A percentile compares a stretch with the other conserved stretches of the same genome.
phyloP scores from a whole-genome alignment of 2,797 vertebrate species.

The Centroberyx gerrardi region DNA sequence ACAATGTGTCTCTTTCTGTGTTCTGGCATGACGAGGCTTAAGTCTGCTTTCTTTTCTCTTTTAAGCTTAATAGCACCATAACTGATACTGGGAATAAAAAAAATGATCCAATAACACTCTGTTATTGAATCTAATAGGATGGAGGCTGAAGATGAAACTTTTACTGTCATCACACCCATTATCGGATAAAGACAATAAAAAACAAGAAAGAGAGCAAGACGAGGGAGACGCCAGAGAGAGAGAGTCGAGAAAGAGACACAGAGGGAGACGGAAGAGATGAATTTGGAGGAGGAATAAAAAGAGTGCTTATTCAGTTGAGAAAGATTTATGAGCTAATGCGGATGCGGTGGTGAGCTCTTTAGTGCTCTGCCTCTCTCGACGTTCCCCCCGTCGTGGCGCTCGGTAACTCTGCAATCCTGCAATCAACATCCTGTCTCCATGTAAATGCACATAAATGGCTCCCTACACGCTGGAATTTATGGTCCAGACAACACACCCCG shows the following conservation, averaged over 20 bases:
- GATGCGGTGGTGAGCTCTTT: constrained; percentile 74
- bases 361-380: constrained; percentile 67
- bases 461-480: constrained; percentile 73
- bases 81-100: constrained; percentile 74
- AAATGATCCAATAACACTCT: constrained; percentile 71
- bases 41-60: constrained; percentile 62
- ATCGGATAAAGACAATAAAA: constrained; percentile 65
- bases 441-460: constrained; percentile 84
- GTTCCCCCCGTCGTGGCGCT: constrained; percentile 69
- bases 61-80: constrained; percentile 66
- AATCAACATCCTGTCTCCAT: constrained; percentile 86
- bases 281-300: constrained; percentile 76
- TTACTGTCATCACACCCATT: constrained; percentile 79
- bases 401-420: constrained; percentile 76
- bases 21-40: constrained; percentile 43
- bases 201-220: constrained; percentile 22
- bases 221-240: constrained; percentile 33
- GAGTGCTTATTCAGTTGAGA: constrained; percentile 77
- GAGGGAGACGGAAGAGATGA: constrained; percentile 57
- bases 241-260: constrained; percentile 36
- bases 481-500: constrained; percentile 72
- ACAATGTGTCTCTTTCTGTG: constrained; percentile 49
- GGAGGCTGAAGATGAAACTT: constrained; percentile 78
- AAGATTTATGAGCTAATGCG: constrained; percentile 81
- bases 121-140: constrained; percentile 74